phyloP scores from a whole-genome alignment of 2,888 invertebrate species.

The Machimus rusticus region DNA sequence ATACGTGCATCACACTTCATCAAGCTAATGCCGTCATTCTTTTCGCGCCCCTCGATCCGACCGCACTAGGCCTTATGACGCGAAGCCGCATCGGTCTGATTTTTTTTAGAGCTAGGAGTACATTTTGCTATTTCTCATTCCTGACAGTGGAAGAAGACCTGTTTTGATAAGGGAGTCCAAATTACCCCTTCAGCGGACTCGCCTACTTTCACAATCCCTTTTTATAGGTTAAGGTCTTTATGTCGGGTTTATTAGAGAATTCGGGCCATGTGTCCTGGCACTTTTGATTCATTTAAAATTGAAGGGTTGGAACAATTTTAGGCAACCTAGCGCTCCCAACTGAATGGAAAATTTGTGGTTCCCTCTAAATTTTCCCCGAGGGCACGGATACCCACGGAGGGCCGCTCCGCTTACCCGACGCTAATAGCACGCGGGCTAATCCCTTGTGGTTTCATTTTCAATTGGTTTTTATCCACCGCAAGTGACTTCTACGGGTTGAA shows the following conservation, averaged over 20 bases:
- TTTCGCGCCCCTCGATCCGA: background rate
- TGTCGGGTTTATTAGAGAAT: constrained; percentile 45
- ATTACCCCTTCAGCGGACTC: constrained; percentile 43
- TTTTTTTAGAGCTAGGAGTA: background rate
- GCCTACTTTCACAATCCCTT: background rate
- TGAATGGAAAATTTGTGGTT: constrained; percentile 31
- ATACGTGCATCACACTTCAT: constrained; percentile 44
- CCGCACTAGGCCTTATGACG: background rate
- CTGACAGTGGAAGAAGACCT: constrained; percentile 39
- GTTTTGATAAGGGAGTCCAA: constrained; percentile 46
- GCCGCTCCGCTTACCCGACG: background rate
- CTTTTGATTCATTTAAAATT: constrained; percentile 44
- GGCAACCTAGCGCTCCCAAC: background rate
- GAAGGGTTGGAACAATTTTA: constrained; percentile 42
- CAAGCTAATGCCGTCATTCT: constrained; percentile 43
- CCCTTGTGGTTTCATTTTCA: constrained; percentile 32
- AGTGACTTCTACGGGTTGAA: constrained; percentile 14
- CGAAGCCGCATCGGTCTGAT: background rate
- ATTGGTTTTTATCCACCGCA: constrained; percentile 1
- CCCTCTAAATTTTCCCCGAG: constrained; percentile 4
- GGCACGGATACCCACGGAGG: background rate
- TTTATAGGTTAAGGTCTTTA: constrained; percentile 30
- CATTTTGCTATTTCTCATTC: background rate
- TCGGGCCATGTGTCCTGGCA: constrained; percentile 39
- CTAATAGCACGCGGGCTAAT: constrained; percentile 24